These are phyloP conservation scores for Bombus confusus DNA, from an alignment of 1,140 invertebrate species.

Conservation along the genomic window DNA sequence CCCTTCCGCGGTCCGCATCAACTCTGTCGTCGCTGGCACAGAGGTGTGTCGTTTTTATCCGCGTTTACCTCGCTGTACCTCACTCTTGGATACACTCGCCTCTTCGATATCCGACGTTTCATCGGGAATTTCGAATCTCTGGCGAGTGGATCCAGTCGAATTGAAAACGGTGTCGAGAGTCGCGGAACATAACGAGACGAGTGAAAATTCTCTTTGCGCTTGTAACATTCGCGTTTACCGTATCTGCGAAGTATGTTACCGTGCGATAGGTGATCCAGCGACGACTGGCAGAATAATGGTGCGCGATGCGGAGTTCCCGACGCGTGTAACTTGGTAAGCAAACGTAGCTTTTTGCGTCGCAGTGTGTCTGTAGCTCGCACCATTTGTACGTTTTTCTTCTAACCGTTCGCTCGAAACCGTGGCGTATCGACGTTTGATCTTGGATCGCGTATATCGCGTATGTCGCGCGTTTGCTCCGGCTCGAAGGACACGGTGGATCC, in stretches of 20 bases:
- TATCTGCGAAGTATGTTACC: slow-evolving; percentile 14
- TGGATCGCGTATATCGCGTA: neutral
- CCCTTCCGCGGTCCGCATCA: slow-evolving; percentile 78
- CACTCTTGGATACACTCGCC: neutral
- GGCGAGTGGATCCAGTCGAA: neutral
- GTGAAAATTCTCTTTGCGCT: neutral
- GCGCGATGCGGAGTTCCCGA: slow-evolving; percentile 40
- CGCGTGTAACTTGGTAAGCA: slow-evolving; percentile 48
- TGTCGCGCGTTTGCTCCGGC: too few relatives aligned
- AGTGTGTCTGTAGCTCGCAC: neutral
- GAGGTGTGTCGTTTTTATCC: slow-evolving; percentile 71
- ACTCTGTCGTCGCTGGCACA: slow-evolving; percentile 55
- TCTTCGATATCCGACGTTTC: neutral
- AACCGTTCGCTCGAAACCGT: neutral
- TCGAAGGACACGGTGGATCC: neutral
- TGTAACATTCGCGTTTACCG: neutral
- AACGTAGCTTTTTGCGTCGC: slow-evolving; percentile 9
- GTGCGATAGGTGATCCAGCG: slow-evolving; percentile 32
- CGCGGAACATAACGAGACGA: neutral
- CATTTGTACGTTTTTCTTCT: neutral
- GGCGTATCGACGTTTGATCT: slow-evolving; percentile 1
- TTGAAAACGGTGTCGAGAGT: neutral
- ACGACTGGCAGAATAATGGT: slow-evolving; percentile 29
- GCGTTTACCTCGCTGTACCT: slow-evolving; percentile 51
- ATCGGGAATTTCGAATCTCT: neutral